Base-by-base conservation (phyloP, 2,888 invertebrate genomes). In the Lingula anatina region DNA sequence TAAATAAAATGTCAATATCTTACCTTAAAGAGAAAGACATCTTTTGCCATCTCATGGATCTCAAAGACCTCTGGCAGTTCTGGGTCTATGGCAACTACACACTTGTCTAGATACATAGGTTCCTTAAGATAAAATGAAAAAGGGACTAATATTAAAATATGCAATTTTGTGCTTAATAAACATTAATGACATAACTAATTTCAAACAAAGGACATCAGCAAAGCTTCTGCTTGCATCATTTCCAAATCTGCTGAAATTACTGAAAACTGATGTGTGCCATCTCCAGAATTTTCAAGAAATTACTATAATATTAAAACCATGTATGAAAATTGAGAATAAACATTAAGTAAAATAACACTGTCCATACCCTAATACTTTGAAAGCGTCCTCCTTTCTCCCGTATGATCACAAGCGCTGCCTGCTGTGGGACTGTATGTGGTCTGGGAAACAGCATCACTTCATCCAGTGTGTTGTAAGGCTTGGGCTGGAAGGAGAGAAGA, bases 11-110 rank as follows among this genome's bases (percentile, higher is more conserved):
- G n/a, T n/a, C n/a, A n/a, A n/a, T n/a, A n/a, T n/a, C n/a, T 73
- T 78, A 92, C 94, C 87, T 94, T 94, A 79, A 94, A 90, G 78
- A 93, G 88, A 79, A 88, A 91, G 50, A 92, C 89, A 77, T 94
- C 94, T 80, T 91, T 92, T 53, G 90, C 88, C 59, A 89, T 86
- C 80, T 94, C 93, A 79, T 92, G 91, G 60, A 95, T 86, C 82
- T 95, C 95, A 76, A 95, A 94, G 78, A 91, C 91, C 76, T 93
- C 92, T 53, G 88, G 86, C 75, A 92, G 86, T 65, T 92, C 91
- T 51, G 89, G 86, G 76, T 93, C 93, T 46, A 89, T 87, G 47
- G 88, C 88, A 50, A 95, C 88, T 58, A 95, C 89, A 78, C 94
- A 93, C 67, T 90, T 84, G 76, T 92, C 91, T 70, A 95, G 81